These are phyloP conservation scores for Syndactyla subalaris DNA, from an alignment of 2,797 vertebrate species.

Conservation along the genomic window DNA sequence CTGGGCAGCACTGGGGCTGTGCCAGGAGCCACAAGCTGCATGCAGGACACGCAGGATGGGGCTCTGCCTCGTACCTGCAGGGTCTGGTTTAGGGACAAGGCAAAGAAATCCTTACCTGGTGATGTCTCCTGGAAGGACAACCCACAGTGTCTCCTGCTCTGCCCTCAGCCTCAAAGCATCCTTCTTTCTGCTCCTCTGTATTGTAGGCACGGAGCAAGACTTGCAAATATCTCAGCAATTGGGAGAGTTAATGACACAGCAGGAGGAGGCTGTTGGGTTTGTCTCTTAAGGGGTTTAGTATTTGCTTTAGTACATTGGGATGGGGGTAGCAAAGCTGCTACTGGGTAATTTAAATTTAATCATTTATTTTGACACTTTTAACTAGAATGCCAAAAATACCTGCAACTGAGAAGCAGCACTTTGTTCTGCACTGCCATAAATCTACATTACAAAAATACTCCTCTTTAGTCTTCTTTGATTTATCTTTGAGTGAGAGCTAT, in stretches of 20 bases:
- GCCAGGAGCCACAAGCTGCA: accelerated
- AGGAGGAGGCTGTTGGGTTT: neutral
- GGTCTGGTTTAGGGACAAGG: accelerated
- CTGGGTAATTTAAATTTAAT: constrained; percentile 30
- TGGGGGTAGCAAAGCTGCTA: neutral
- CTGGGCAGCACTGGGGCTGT: accelerated
- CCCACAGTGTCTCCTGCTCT: neutral
- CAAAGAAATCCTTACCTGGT: neutral
- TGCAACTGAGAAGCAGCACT: constrained; percentile 1
- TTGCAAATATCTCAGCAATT: neutral
- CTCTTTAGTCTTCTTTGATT: constrained; percentile 24
- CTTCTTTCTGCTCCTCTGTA: neutral
- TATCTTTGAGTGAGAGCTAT: neutral
- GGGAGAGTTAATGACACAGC: constrained; percentile 7
- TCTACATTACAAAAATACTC: neutral
- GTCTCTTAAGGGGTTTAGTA: neutral
- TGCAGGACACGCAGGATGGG: accelerated
- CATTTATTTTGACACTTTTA: constrained; percentile 59
- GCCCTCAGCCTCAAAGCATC: neutral
- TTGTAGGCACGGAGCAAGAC: neutral
- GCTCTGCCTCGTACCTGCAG: accelerated
- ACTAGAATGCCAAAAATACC: constrained; percentile 15
- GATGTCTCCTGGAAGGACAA: neutral
- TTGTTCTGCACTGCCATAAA: neutral
- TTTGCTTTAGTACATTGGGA: neutral